phyloP scores from a whole-genome alignment of 2,797 vertebrate genomes.

The Lagodon rhomboides region DNA sequence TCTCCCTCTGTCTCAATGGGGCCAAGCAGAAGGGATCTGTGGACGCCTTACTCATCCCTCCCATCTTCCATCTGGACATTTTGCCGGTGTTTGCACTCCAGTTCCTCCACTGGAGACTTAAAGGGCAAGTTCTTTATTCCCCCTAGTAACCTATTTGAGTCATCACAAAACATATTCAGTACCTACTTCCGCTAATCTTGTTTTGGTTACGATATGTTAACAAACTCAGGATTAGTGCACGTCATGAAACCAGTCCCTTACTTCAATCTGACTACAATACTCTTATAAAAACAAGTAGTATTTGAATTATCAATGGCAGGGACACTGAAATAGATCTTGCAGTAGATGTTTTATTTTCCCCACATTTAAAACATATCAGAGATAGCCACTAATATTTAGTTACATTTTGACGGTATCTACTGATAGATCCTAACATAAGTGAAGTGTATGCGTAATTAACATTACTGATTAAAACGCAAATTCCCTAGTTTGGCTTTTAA shows the following conservation, averaged over 20 bases:
- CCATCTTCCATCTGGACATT: constrained; percentile 84
- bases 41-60: constrained; percentile 79
- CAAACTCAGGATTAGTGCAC: not conserved
- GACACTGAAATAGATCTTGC: not conserved
- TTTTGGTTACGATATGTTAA: not conserved
- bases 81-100: constrained; percentile 69
- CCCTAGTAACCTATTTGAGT: constrained; percentile 33
- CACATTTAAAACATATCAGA: not conserved
- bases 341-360: not conserved
- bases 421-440: not conserved
- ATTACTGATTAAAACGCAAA: not conserved
- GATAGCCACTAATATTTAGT: not conserved
- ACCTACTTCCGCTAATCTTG: not conserved
- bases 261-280: not conserved
- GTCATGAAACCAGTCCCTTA: not conserved
- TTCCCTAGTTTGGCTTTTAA: not conserved
- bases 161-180: constrained; percentile 33
- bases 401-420: not conserved
- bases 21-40: constrained; percentile 81
- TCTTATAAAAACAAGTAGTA: not conserved
- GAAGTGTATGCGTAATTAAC: not conserved
- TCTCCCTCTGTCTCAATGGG: constrained; percentile 78
- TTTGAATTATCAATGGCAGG: not conserved
- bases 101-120: constrained; percentile 66
- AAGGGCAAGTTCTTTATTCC: constrained; percentile 52